A percentile compares a stretch with the other conserved stretches of the same genome.
These are phyloP conservation scores for Thymelicus lineola DNA, from an alignment of 2,888 invertebrate genomes.

Conservation along the genomic window DNA sequence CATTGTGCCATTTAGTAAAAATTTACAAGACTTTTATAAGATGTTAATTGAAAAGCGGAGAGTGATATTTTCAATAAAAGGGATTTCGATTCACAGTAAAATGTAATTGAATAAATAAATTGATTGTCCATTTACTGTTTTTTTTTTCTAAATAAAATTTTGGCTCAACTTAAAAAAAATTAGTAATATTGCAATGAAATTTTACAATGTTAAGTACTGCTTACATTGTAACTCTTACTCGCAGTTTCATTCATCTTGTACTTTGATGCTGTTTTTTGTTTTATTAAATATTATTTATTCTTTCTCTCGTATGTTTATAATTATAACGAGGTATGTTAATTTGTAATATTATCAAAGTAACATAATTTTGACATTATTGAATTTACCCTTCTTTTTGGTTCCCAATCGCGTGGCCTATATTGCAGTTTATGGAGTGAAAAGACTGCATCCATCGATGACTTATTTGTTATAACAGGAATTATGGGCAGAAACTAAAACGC, in stretches of 20 bases:
- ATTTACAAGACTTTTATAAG: background rate
- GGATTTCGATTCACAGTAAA: background rate
- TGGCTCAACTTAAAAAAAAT: no score
- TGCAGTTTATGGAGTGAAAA: constrained; percentile 6
- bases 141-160: no score
- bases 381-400: background rate
- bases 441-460: constrained; percentile 5
- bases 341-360: background rate
- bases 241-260: background rate
- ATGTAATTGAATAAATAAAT: no score
- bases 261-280: background rate
- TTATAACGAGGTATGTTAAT: background rate
- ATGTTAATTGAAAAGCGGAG: no score
- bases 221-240: background rate
- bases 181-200: no score
- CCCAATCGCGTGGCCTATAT: constrained; percentile 11
- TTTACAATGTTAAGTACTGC: no score
- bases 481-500: background rate
- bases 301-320: background rate
- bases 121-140: no score
- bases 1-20: background rate
- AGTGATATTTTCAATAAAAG: background rate
- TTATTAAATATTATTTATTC: background rate
- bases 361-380: background rate
- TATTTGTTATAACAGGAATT: background rate